Conservation (phyloP, 2,113 vertebrate species). For the Elephantulus edwardii region DNA sequence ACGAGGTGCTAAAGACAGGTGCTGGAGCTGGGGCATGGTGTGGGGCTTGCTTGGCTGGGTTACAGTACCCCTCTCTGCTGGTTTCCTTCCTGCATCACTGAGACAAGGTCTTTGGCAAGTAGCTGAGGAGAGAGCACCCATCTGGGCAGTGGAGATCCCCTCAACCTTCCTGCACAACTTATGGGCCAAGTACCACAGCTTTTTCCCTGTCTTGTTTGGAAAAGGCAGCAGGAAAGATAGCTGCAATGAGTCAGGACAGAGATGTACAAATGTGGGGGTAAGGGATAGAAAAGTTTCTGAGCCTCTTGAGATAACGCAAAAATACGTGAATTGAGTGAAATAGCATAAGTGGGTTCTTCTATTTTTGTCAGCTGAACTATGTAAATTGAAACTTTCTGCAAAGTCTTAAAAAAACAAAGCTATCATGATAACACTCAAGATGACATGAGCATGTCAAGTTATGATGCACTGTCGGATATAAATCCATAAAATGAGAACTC, state of each 20-base stretch:
- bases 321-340: neutral
- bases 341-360: neutral
- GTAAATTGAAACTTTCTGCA: neutral
- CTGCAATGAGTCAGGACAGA: neutral
- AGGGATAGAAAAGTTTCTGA: neutral
- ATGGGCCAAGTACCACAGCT: neutral
- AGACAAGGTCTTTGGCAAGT: neutral
- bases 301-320: neutral
- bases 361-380: neutral
- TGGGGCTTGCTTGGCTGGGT: neutral
- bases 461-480: neutral
- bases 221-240: neutral
- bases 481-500: slow-evolving; percentile 51
- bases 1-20: neutral
- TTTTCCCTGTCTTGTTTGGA: neutral
- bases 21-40: neutral
- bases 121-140: neutral
- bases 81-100: neutral
- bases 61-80: neutral
- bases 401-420: slow-evolving; percentile 23
- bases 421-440: neutral
- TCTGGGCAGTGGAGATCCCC: neutral
- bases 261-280: fast-evolving
- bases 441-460: neutral
- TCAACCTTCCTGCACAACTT: neutral